Conservation (phyloP, 53 echinoderm and acorn worm genomes). For the Apostichopus leukothele region DNA sequence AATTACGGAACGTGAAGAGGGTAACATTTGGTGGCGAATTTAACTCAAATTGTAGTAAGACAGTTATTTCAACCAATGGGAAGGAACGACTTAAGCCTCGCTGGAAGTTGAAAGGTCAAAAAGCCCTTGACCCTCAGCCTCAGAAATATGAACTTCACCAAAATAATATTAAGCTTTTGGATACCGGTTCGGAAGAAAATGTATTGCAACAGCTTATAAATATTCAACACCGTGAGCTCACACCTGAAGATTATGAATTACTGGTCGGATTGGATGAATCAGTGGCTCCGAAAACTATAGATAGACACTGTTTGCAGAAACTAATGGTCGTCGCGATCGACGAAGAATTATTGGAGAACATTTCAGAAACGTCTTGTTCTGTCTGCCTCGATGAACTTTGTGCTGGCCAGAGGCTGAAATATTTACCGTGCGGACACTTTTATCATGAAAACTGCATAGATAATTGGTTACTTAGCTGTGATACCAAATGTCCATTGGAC, state of each 20-base stretch:
- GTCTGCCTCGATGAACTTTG: constrained; percentile 82
- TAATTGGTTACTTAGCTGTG: constrained; percentile 76
- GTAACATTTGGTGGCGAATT: not conserved
- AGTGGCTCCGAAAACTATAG: constrained; percentile 73
- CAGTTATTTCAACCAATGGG: not conserved
- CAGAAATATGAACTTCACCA: constrained; percentile 56
- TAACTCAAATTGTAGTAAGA: not conserved
- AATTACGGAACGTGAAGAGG: not conserved
- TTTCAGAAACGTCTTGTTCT: constrained; percentile 61
- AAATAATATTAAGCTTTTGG: constrained; percentile 14
- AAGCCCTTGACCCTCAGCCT: not conserved
- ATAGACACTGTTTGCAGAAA: constrained; percentile 36
- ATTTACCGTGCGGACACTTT: constrained; percentile 78
- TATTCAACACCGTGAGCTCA: constrained; percentile 83
- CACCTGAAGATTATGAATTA: constrained; percentile 93
- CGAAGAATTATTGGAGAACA: not conserved
- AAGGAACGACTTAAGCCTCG: not conserved
- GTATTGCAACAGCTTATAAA: constrained; percentile 64
- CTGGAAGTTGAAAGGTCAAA: not conserved
- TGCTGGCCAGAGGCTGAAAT: constrained; percentile 62
- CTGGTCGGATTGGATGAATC: constrained; percentile 77
- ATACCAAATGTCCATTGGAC: constrained; percentile 85
- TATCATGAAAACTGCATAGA: constrained; percentile 88
- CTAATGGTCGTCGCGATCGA: constrained; percentile 55
- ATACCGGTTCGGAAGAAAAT: constrained; percentile 49